Evolutionary conservation across 1,140 invertebrate species (phyloP).

Genomic region (Trissolcus basalis): DNA sequence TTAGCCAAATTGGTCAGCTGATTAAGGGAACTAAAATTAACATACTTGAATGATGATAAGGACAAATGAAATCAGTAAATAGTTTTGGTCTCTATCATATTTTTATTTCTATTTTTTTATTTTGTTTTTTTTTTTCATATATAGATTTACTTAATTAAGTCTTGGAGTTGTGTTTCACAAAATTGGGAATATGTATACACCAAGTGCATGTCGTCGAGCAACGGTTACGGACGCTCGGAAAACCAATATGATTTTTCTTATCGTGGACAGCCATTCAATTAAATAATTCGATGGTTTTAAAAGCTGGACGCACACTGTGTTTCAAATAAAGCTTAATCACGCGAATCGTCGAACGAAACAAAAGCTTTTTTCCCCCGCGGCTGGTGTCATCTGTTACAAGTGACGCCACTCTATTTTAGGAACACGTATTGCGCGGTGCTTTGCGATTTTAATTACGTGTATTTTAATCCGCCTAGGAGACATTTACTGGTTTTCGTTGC

Average conservation of each 20-base stretch:
- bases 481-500: constrained; percentile 65
- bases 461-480: constrained; percentile 68
- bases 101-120: too few relatives aligned
- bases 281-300: constrained; percentile 63
- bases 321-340: constrained; percentile 73
- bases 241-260: constrained; percentile 53
- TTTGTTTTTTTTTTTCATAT: too few relatives aligned
- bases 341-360: constrained; percentile 61
- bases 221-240: constrained; percentile 7
- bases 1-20: too few relatives aligned
- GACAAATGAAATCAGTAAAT: too few relatives aligned
- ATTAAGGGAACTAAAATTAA: too few relatives aligned
- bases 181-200: too few relatives aligned
- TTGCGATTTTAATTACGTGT: constrained; percentile 72
- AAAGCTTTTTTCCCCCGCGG: constrained; percentile 67
- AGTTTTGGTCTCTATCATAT: too few relatives aligned
- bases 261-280: constrained; percentile 56
- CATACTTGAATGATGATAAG: too few relatives aligned
- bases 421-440: constrained; percentile 65
- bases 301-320: constrained; percentile 61
- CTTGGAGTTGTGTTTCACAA: too few relatives aligned
- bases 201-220: too few relatives aligned
- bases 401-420: constrained; percentile 69
- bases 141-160: too few relatives aligned
- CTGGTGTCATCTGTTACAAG: constrained; percentile 64